Percentiles rank a stretch among this genome's conserved stretches.
Conservation (phyloP, 2,113 vertebrate species). For the Oostethus manadensis region DNA sequence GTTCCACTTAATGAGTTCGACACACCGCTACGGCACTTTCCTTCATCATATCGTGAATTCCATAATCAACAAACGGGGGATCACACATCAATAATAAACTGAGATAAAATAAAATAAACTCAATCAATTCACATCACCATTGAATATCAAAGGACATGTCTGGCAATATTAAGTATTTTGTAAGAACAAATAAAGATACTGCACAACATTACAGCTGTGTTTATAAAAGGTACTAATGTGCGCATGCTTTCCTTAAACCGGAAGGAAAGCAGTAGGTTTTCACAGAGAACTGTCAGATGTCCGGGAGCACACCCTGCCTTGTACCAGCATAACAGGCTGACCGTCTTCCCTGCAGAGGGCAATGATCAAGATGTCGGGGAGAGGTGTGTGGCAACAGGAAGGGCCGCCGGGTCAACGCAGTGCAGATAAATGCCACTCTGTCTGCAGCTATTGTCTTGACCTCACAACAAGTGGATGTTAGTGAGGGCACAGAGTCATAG, state of each 20-base stretch:
- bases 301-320: slow-evolving; percentile 14
- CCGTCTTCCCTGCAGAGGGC: slow-evolving; percentile 31
- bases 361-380: slow-evolving; percentile 23
- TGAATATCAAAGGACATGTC: too few species aligned
- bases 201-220: not conserved
- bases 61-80: slow-evolving; percentile 16
- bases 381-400: slow-evolving; percentile 48
- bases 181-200: slow-evolving; percentile 4
- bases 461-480: slow-evolving; percentile 57
- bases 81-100: not conserved
- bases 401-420: slow-evolving; percentile 35
- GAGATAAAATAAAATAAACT: not conserved
- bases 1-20: not conserved
- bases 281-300: slow-evolving; percentile 16
- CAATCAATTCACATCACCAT: not conserved
- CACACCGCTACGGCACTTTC: slow-evolving; percentile 28
- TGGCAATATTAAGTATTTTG: too few species aligned
- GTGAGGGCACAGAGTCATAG: slow-evolving; percentile 35
- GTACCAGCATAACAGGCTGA: slow-evolving; percentile 33
- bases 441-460: slow-evolving; percentile 54
- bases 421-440: slow-evolving; percentile 34
- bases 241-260: slow-evolving; percentile 12
- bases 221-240: not conserved
- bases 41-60: not conserved
- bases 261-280: slow-evolving; percentile 23